Base-by-base conservation (phyloP, 2,797 vertebrate genomes). In the Cichlasoma orientale region DNA sequence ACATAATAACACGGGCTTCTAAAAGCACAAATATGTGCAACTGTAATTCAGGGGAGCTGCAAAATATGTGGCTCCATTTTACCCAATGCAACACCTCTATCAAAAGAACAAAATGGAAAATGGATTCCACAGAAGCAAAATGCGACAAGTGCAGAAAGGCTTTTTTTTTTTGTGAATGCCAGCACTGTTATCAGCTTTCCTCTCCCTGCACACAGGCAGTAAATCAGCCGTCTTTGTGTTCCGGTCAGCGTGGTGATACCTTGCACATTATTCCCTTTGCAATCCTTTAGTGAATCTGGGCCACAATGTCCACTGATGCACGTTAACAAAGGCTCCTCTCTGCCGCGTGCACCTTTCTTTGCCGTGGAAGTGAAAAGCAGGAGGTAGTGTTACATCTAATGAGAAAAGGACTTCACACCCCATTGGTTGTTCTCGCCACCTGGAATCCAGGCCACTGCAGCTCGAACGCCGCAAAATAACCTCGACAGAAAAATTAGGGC, bases 341-440 rank as follows among this genome's bases (percentile, higher is more conserved):
- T 89, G 84, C 79, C 21, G 4, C 63, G 87, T 85, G 79, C 75
- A 75, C 84, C 55, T 79, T 82, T 82, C 80, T 77, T 74, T 77
- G 72, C 57, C 14, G 77, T 18, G 53, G 86, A 74, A 23, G 74
- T 74, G 83, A 86, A 90, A 90, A 86, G 82, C 85, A 58, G 83
- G 55, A 87, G 89, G 84, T 94, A 54, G 29, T 41, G 88, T 92
- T 92, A 86, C 90, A 29, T 71, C 79, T 87, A 93, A 91, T 84
- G 84, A 92, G 88, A 71, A 82, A 57, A 69, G 44, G 41, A 77
- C 87, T 89, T 92, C 88, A 93, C 92, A 90, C 91, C 85, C 88
- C 89, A 88, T 82, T 77, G 89, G 82, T 81, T 82, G 66, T 84
- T 84, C 83, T 74, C 78, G 86, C 73, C 61, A 84, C 85, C 80